These are phyloP conservation scores for Drosophila persimilis DNA, from an alignment of 1,140 invertebrate species.

Conservation along the genomic window DNA sequence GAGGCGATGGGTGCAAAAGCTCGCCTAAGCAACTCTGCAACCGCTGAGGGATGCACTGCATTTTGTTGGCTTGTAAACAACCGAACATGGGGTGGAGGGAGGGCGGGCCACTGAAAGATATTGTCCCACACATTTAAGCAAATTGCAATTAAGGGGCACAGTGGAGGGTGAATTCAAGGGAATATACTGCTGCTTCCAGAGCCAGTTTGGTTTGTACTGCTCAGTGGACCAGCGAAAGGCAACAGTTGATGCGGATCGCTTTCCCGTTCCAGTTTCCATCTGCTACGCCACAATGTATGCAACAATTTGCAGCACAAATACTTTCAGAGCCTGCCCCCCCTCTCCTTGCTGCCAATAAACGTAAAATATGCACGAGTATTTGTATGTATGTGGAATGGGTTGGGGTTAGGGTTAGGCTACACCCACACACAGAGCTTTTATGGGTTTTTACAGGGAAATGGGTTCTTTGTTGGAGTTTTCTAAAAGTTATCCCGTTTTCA, in stretches of 20 bases:
- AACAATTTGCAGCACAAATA: slow-evolving; percentile 56
- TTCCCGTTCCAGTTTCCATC: background rate
- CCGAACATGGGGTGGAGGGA: background rate
- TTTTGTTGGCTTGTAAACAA: slow-evolving; percentile 13
- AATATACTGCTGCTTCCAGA: slow-evolving; percentile 43
- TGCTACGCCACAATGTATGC: slow-evolving; percentile 77
- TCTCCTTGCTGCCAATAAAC: too few species aligned
- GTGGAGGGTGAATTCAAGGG: background rate
- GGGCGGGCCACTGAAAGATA: slow-evolving; percentile 58
- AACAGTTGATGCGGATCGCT: too few species aligned
- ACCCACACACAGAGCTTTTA: slow-evolving; percentile 19
- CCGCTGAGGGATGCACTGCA: slow-evolving; percentile 5
- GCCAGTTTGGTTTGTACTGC: slow-evolving; percentile 11
- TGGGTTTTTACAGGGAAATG: slow-evolving; percentile 32
- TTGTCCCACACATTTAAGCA: slow-evolving; percentile 76
- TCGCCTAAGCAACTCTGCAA: slow-evolving; percentile 4
- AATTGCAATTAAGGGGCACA: slow-evolving; percentile 72
- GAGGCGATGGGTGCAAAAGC: background rate
- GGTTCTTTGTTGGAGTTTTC: slow-evolving; percentile 31
- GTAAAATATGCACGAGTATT: too few species aligned
- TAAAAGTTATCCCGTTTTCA: background rate
- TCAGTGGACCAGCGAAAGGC: too few species aligned
- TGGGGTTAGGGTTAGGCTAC: slow-evolving; percentile 14
- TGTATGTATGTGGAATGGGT: background rate
- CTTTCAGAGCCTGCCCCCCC: too few species aligned